Base-by-base conservation (phyloP, 1,140 invertebrate genomes). In the Harpegnathos saltator region DNA sequence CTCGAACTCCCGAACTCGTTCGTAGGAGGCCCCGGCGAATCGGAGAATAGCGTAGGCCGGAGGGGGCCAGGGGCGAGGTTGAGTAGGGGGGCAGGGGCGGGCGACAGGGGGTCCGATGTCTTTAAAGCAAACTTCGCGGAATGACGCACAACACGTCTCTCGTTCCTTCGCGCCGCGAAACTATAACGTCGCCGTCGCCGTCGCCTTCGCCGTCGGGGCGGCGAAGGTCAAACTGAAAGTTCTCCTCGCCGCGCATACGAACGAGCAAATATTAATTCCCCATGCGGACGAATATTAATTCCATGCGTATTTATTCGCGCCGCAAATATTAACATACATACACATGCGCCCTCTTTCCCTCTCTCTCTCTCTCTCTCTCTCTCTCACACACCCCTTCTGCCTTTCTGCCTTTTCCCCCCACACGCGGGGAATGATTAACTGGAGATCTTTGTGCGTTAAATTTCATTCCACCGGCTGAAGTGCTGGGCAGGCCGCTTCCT, bases 81-180 rank as follows among this genome's bases (percentile, higher is more conserved):
- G n/a, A n/a, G n/a, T n/a, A n/a, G n/a, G n/a, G n/a, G n/a, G n/a
- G n/a, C n/a, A n/a, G n/a, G n/a, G n/a, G n/a, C n/a, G n/a, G n/a
- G n/a, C n/a, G n/a, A n/a, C n/a, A n/a, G n/a, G n/a, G n/a, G 62
- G 52, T 3, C n/a, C 38, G 75, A 69, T 80, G 63, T 80, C 75
- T 80, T 80, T 80, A 80, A 80, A 69, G 65, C 52, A 80, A 80
- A 80, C 75, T 80, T 80, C 14, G 58, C 17, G 59, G 33, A 80
- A 80, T 52, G 75, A 71, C 33, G 75, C 52, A 80, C 75, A 80
- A 80, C 75, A 71, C 54, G 63, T 44, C 56, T 33, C 63, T 66
- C 54, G 63, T 44, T 69, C 52, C 63, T 66, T 44, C 61, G 26
- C 52, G 7, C 52, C 52, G 63, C 75, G 22, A 78, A 58, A 69